These are phyloP conservation scores for Gymnopithys bicolor DNA, from an alignment of 2,797 vertebrate species.

Conservation along the genomic window DNA sequence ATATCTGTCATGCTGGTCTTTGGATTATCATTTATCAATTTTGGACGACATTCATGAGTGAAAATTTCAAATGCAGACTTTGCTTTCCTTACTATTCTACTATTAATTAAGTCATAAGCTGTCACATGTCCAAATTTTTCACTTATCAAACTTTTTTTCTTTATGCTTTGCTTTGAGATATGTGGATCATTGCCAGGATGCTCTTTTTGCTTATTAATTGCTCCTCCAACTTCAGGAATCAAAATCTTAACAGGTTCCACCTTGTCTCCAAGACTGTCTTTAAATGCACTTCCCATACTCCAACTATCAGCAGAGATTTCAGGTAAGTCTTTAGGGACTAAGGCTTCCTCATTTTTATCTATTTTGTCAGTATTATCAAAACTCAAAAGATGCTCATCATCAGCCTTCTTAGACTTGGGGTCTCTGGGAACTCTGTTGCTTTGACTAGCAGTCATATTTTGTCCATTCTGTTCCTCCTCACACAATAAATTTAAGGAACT, in stretches of 20 bases:
- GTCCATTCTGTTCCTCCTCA: constrained; percentile 78
- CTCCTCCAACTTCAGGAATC: constrained; percentile 53
- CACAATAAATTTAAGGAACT: constrained; percentile 42
- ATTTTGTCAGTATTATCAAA: background rate
- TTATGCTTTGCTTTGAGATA: constrained; percentile 57
- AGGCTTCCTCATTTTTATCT: background rate
- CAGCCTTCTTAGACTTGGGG: background rate
- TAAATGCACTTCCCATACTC: constrained; percentile 86
- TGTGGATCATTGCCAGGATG: background rate
- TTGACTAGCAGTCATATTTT: constrained; percentile 50
- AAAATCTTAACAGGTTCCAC: constrained; percentile 87
- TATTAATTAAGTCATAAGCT: constrained; percentile 91
- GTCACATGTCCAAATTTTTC: constrained; percentile 85
- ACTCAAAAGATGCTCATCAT: background rate
- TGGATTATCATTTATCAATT: constrained; percentile 84
- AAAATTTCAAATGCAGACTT: constrained; percentile 86
- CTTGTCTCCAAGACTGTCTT: constrained; percentile 74
- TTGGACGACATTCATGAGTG: constrained; percentile 83
- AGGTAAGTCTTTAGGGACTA: background rate
- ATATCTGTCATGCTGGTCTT: constrained; percentile 84
- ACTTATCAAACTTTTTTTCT: constrained; percentile 80
- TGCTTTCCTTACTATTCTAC: constrained; percentile 82
- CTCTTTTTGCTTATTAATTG: background rate
- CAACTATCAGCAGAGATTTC: constrained; percentile 84
- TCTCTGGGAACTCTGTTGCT: constrained; percentile 22